Percentiles rank a stretch among this genome's conserved stretches.
Evolutionary conservation across 2,113 vertebrate genomes (phyloP).

Genomic region (Taxidea taxus): DNA sequence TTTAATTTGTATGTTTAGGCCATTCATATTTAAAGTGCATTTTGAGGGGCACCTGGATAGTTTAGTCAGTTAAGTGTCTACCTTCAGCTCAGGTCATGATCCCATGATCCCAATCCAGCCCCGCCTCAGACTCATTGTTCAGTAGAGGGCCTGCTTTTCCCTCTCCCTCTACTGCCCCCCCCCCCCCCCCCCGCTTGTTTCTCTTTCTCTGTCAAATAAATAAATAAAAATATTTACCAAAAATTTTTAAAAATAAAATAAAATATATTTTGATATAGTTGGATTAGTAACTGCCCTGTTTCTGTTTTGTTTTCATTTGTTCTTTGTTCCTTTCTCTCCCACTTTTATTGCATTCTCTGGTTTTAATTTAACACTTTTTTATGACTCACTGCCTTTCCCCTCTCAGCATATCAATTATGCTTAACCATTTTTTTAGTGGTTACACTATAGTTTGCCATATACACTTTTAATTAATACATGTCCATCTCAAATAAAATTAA

Average conservation of each 20-base stretch:
- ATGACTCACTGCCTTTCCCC: not conserved
- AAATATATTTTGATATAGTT: not conserved
- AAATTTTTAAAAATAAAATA: not conserved
- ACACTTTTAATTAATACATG: not conserved
- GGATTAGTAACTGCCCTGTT: not conserved
- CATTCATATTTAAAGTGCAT: not conserved
- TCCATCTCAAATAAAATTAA: not conserved
- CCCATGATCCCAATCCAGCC: not conserved
- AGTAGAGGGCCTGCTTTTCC: not conserved
- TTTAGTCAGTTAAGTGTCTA: not conserved
- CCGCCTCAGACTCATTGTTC: not conserved
- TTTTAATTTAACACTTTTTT: not conserved
- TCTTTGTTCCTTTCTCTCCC: not conserved
- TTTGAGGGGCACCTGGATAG: not conserved
- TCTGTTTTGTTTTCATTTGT: not conserved
- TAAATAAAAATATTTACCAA: not conserved
- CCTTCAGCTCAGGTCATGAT: not conserved
- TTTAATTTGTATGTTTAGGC: not conserved
- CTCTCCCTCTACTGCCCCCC: not conserved
- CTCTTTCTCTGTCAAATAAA: not conserved
- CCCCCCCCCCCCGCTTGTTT: not conserved
- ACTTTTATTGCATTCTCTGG: not conserved
- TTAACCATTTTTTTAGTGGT: not conserved
- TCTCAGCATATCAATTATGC: not conserved
- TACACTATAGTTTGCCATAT: not conserved